These are phyloP conservation scores for Nomada goodeniana DNA, from an alignment of 2,888 invertebrate genomes.

Conservation along the genomic window DNA sequence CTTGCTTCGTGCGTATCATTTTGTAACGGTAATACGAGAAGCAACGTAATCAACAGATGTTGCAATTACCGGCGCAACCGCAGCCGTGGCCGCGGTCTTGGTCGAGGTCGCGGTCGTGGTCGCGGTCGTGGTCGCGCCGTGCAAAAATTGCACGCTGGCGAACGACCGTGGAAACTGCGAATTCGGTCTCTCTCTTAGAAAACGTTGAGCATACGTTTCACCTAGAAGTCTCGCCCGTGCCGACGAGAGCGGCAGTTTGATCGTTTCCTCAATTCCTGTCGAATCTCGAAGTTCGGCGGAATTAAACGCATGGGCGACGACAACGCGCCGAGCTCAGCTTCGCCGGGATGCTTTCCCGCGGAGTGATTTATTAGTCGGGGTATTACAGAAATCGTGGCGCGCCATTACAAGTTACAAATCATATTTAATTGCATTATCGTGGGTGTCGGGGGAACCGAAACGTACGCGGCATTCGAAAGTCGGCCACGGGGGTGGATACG, in stretches of 20 bases:
- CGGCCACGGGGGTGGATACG: background rate
- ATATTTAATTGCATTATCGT: constrained; percentile 48
- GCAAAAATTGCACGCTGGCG: no score
- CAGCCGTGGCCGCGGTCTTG: background rate
- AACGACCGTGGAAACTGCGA: no score
- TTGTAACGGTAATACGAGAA: constrained; percentile 62
- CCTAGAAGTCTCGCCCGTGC: background rate
- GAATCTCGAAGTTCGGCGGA: background rate
- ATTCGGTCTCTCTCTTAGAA: no score
- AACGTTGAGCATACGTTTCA: no score
- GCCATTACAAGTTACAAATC: constrained; percentile 54
- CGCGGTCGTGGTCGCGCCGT: no score
- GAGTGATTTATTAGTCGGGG: constrained; percentile 47
- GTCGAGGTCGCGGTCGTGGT: background rate
- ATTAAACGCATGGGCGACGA: constrained; percentile 6
- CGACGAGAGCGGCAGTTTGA: background rate
- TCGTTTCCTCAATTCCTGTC: no score
- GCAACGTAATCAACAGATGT: constrained; percentile 61
- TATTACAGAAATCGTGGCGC: constrained; percentile 51
- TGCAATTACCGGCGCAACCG: constrained; percentile 58
- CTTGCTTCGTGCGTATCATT: constrained; percentile 58
- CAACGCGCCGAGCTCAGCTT: background rate
- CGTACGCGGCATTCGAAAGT: constrained; percentile 22
- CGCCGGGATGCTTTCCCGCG: background rate
- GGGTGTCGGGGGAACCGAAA: constrained; percentile 26